Evolutionary conservation across 2,888 invertebrate genomes (phyloP).

Genomic region (Drosophila nr. perissopoda): DNA sequence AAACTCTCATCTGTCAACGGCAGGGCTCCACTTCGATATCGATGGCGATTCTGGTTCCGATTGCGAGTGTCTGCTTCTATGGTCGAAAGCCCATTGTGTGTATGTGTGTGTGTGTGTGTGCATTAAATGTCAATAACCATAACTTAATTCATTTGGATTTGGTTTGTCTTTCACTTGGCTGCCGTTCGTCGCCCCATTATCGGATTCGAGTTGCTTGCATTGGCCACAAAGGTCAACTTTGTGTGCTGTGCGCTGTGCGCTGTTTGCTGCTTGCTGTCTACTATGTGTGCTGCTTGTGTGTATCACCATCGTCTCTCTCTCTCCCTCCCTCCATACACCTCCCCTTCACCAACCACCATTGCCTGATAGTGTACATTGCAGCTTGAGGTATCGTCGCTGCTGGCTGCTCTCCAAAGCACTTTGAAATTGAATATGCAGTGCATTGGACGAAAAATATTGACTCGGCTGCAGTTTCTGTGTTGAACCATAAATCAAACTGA

Average conservation of each 20-base stretch:
- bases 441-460: constrained; percentile 58
- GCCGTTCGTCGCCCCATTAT: constrained; percentile 53
- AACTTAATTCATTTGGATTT: constrained; percentile 76
- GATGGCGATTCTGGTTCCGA: constrained; percentile 21
- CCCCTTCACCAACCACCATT: background rate
- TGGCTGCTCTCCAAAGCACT: constrained; percentile 37
- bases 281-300: background rate
- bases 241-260: constrained; percentile 1
- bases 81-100: background rate
- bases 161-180: constrained; percentile 76
- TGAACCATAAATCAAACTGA: constrained; percentile 72
- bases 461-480: constrained; percentile 51
- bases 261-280: background rate
- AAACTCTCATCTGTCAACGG: constrained; percentile 55
- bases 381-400: constrained; percentile 31
- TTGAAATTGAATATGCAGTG: constrained; percentile 59
- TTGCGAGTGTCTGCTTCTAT: background rate
- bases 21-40: constrained; percentile 21
- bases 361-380: constrained; percentile 9
- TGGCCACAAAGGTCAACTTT: constrained; percentile 65
- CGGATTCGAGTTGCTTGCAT: constrained; percentile 64
- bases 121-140: constrained; percentile 81
- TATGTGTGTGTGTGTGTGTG: constrained; percentile 32
- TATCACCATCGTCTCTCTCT: background rate
- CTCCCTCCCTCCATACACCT: too few species aligned